Evolutionary conservation across 1,140 invertebrate genomes (phyloP), one percentile per base, ranked within the genome.

Genomic region (Panonychus citri): DNA sequence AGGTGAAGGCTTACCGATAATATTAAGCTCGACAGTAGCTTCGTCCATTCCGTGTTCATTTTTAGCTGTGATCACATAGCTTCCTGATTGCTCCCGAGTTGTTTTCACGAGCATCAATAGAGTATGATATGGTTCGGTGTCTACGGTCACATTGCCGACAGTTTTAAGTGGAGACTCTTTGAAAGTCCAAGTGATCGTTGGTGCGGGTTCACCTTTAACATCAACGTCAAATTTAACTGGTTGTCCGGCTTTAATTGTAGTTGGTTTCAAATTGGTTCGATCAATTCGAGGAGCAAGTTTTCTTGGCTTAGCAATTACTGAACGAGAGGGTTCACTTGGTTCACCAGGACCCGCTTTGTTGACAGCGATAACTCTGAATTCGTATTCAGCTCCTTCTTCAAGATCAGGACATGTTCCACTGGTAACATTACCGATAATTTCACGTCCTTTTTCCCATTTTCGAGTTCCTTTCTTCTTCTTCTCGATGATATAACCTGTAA

Each of bases 311-410:
- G 90, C 88, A 55, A 88, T 75, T 57, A 96, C 83, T 17, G 85
- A 81, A 66, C 83, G 85, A 48, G 88, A 93, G 8, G 82, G 76
- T 65, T 96, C 86, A 63, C 85, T 90, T 2, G 88, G 87, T 63
- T 89, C 85, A 59, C 85, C 80, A 19, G 83, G 83, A 19, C 91
- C 91, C 27, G 89, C 91, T 72, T 89, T 93, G 71, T 96, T 97
- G 0, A 91, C 80, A n/a, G 94, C 94, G 24, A 91, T 81, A 17
- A 99, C 81, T 43, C 94, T 75, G 76, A 97, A 98, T 69, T 97
- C 88, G 68, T 97, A 98, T 66, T 94, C 87, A 66, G 91, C 85
- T 10, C 87, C 89, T 73, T 96, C 89, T 55, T 81, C 86, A 13
- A 98, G 73, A 60, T 84, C 82, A 7, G 52, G 52, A 4, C 96